Conservation (phyloP, 2,113 vertebrate species). For the Callipepla squamata region DNA sequence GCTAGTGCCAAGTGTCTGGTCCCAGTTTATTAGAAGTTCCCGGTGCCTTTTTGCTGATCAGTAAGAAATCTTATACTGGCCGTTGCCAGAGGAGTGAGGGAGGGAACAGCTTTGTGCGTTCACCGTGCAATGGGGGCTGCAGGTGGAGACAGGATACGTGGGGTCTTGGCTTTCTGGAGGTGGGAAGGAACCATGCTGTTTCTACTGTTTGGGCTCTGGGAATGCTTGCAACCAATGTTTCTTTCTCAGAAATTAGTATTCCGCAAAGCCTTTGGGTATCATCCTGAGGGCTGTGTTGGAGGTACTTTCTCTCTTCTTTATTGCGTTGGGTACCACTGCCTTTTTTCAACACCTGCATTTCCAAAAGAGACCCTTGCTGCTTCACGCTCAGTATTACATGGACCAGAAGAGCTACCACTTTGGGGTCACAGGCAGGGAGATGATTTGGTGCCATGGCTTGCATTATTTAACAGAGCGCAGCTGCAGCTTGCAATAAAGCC, state of each 20-base stretch:
- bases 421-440: background rate
- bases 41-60: background rate
- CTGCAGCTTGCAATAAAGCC: background rate
- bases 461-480: background rate
- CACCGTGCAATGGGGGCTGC: background rate
- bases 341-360: slow-evolving; percentile 12
- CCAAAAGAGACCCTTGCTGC: background rate
- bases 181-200: background rate
- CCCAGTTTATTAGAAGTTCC: background rate
- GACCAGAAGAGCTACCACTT: background rate
- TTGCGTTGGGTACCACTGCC: background rate
- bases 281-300: background rate
- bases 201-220: slow-evolving; percentile 22
- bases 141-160: background rate
- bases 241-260: background rate
- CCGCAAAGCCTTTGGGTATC: background rate
- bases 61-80: background rate
- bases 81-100: background rate
- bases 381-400: background rate
- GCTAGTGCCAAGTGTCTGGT: background rate
- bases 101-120: background rate
- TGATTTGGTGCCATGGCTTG: fast-evolving
- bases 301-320: background rate
- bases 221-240: background rate
- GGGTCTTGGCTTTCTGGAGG: slow-evolving; percentile 25